Conservation (phyloP, 2,113 vertebrate genomes). For the Piaya cayana region DNA sequence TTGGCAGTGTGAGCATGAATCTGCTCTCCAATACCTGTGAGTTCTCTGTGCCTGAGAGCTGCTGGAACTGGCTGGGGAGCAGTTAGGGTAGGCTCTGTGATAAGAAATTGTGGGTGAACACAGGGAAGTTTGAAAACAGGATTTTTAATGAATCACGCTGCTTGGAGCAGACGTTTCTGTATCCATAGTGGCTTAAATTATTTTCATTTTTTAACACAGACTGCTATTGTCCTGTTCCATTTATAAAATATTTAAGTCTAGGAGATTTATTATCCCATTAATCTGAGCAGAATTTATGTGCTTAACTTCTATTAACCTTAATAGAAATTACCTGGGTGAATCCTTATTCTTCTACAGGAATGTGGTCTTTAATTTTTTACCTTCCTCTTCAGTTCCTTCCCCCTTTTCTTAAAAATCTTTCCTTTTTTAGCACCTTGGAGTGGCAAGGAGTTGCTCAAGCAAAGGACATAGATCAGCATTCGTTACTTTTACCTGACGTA, state of each 20-base stretch:
- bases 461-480: not conserved
- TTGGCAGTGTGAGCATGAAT: fast-evolving
- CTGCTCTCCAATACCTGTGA: no score
- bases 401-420: not conserved
- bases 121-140: not conserved
- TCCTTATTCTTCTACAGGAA: not conserved
- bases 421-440: not conserved
- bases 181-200: not conserved
- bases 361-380: not conserved
- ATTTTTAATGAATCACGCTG: not conserved
- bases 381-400: not conserved
- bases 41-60: no score
- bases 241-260: constrained; percentile 25
- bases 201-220: not conserved
- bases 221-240: not conserved
- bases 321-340: not conserved
- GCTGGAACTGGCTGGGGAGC: not conserved
- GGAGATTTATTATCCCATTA: constrained; percentile 20
- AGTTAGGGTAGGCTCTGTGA: not conserved
- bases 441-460: not conserved
- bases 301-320: constrained; percentile 6
- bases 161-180: not conserved
- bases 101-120: not conserved
- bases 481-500: not conserved
- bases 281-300: not conserved